Evolutionary conservation across 2,888 invertebrate species (phyloP), one percentile per base, ranked within the genome.

Genomic region (Cephalotes varians): DNA sequence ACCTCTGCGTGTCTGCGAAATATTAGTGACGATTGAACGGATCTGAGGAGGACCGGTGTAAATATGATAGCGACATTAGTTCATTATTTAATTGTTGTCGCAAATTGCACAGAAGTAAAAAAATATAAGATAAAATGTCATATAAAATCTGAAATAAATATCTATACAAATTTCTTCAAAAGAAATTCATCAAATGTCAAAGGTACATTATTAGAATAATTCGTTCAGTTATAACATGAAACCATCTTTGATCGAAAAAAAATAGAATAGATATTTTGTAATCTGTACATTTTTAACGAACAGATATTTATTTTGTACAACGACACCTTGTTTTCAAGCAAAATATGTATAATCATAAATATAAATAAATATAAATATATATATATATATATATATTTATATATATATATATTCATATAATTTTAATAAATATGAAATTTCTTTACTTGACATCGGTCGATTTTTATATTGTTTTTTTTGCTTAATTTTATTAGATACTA

Each of bases 1-100:
- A 40, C 44, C 31, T 56, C 31, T 69, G 77, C 77, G 77, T 77
- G 77, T 18, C n/a, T 69, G 71, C 71, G n/a, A 56, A 77, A 28
- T 77, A 77, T 77, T 77, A 77, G 56, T 28, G 77, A 51, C 40
- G 54, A 56, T 69, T 40, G 69, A 44, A 77, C n/a, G 67, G 12
- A 37, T 51, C 34, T 12, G 40, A 40, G 31, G n/a, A 40, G 34
- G 31, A 1, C 51, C 28, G 69, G 4, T 44, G 28, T 18, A 56
- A 77, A 69, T 56, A 34, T 77, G 54, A 77, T 67, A 69, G 31
- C n/a, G 31, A 0, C 54, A 40, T 77, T 69, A 77, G 40, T 56
- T 69, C 10, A 31, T 77, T 54, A 77, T 31, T 77, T 77, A 40
- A 77, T 67, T 77, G 18, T 34, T 76, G 15, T 51, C 18, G 37